A percentile compares a stretch with the other conserved stretches of the same genome.
Evolutionary conservation across 1,140 invertebrate species (phyloP).

Genomic region (Drosophila ficusphila): DNA sequence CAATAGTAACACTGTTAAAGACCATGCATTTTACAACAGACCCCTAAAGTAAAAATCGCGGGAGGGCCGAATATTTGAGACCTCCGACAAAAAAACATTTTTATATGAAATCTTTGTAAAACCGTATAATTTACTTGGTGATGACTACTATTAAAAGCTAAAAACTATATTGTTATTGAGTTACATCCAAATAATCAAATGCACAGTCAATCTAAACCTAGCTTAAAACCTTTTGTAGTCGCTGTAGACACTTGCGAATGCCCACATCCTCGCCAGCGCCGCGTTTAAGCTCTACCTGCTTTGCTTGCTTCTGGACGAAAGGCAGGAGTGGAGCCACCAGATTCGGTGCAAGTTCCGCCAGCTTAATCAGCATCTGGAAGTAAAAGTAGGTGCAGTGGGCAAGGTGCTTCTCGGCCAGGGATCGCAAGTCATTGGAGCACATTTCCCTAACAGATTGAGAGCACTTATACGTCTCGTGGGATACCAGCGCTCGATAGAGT

Average conservation of each 20-base stretch:
- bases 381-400: conserved; percentile 81
- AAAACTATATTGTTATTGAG: neutral
- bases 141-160: too few relatives aligned
- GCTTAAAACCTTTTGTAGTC: conserved; percentile 49
- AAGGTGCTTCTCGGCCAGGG: conserved; percentile 72
- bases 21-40: neutral
- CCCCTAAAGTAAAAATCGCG: neutral
- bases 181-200: neutral
- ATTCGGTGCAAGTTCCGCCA: conserved; percentile 48
- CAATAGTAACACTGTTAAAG: neutral
- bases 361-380: conserved; percentile 77
- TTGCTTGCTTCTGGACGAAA: conserved; percentile 55
- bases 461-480: conserved; percentile 26
- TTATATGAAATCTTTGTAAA: neutral
- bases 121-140: neutral
- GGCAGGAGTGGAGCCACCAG: conserved; percentile 41
- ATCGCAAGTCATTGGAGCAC: conserved; percentile 49
- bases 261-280: conserved; percentile 80
- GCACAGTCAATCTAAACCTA: neutral
- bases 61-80: too few relatives aligned
- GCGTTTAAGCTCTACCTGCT: conserved; percentile 73
- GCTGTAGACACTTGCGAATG: conserved; percentile 71
- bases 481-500: conserved; percentile 51
- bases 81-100: conserved; percentile 10
- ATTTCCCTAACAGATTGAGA: conserved; percentile 7